Base-by-base conservation (phyloP, 2,113 vertebrate species). In the Elanoides forficatus region DNA sequence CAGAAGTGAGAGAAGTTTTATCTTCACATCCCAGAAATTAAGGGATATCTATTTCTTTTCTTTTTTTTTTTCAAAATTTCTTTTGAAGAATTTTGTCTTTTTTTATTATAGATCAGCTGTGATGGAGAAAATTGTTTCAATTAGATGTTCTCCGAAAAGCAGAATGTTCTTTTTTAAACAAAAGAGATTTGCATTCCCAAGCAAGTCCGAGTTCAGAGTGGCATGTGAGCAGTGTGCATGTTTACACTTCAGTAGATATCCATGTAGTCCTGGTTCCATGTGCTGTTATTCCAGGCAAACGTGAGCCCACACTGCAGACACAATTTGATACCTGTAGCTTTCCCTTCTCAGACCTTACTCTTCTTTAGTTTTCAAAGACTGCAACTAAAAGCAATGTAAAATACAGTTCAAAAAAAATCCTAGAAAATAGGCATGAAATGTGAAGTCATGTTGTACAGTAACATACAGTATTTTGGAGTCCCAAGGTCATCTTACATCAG, bases 111-210 rank as follows among this genome's bases (percentile, higher is more conserved):
- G 87, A 94, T 93, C 92, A 97, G 53, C 84, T 97, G 74, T 78
- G 72, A 96, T 95, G 81, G 91, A 97, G 93, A 97, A 97, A 96
- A 94, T 96, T 96, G 82, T 97, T 97, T 97, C 95, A 96, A 93
- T 97, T 95, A 97, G 92, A 90, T 96, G 88, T 92, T 95, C 95
- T 97, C 86, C 82, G 53, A 96, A 94, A 97, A 97, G 82, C 53
- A 91, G 59, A 92, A 82, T 84, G 94, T 81, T 95, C 86, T 95
- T 27, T 96, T 97, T 98, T 84, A 97, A 97, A 98, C 94, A 91
- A 94, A 93, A 95, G 81, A 96, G 73, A 98, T 98, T 98, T 97
- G 86, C 97, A 97, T 98, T 98, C 97, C 95, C 97, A 93, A 97
- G 93, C 91, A 98, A 97, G 95, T 97, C 97, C 22, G 62, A 88